Evolutionary conservation across 2,888 invertebrate genomes (phyloP), one percentile per base, ranked within the genome.

Genomic region (Scaptomyza caliginosa): DNA sequence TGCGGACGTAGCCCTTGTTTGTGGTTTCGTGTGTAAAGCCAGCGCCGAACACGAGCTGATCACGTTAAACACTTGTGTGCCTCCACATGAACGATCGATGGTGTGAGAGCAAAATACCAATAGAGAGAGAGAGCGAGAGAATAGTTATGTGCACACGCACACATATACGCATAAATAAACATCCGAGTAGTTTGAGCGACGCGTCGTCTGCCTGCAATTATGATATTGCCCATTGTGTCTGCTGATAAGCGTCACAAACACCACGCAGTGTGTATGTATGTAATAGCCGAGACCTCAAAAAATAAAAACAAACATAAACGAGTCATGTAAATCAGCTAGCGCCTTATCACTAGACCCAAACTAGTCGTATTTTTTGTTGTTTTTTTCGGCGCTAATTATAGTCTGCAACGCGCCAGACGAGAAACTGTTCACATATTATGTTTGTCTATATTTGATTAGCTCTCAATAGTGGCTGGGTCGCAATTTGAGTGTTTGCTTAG

Each of bases 21-120:
- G 63, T 62, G 74, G 65, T 64, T 68, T 46, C 55, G 16, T 32
- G 13, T 32, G 39, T 34, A 51, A 58, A 51, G 45, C 63, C 45
- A 16, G 11, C 30, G 21, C 13, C 16, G 71, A 75, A 46, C 75
- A 68, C 75, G 72, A 74, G 68, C 78, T 19, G 77, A 75, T 77
- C 77, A 77, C 77, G 78, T 75, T 77, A 75, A 56, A 28, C 49
- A 63, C 63, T 73, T 65, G 73, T 77, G 77, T 5, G 17, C 11
- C 57, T 62, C 56, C 24, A 13, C 52, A 45, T n/a, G n/a, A n/a
- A 23, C 45, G n/a, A 49, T 51, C 46, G 65, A 65, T 52, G 40
- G 60, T 0, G 6, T 17, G 16, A 39, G 67, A 32, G 13, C 0
- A 3, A 4, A 4, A n/a, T n/a, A n/a, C n/a, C n/a, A n/a, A 28